Evolutionary conservation across 2,797 vertebrate species (phyloP).

Genomic region (Karalla daura): DNA sequence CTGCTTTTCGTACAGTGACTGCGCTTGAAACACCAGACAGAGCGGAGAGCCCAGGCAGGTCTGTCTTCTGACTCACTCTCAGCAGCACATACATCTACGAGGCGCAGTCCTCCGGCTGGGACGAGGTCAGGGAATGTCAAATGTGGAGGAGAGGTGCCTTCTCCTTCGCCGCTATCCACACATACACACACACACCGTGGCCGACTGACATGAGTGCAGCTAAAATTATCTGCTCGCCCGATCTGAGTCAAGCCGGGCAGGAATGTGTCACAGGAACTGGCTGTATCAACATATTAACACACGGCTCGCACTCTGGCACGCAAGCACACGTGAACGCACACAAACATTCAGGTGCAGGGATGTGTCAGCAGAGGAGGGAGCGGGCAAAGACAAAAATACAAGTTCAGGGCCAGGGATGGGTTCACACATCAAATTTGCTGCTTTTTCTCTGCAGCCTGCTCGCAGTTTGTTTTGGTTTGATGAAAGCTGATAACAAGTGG

Average conservation of each 20-base stretch:
- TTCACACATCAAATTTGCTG: not conserved
- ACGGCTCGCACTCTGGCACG: slow-evolving; percentile 28
- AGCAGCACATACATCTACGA: slow-evolving; percentile 16
- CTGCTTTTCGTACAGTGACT: not conserved
- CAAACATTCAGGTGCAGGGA: slow-evolving; percentile 34
- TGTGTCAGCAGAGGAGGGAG: not conserved
- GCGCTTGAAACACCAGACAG: not conserved
- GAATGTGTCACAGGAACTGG: slow-evolving; percentile 67
- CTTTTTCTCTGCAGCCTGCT: not conserved
- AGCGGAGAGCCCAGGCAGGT: slow-evolving; percentile 1
- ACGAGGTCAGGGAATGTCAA: slow-evolving; percentile 38
- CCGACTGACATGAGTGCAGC: slow-evolving; percentile 41
- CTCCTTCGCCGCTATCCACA: slow-evolving; percentile 34
- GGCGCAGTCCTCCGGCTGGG: slow-evolving; percentile 9
- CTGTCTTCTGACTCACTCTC: slow-evolving; percentile 30
- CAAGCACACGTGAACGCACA: slow-evolving; percentile 8
- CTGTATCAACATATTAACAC: slow-evolving; percentile 66
- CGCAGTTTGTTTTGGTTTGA: slow-evolving; percentile 12
- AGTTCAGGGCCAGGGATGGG: not conserved
- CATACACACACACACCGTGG: slow-evolving; percentile 24
- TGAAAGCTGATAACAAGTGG: slow-evolving; percentile 29
- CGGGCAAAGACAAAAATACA: not conserved
- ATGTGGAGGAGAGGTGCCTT: slow-evolving; percentile 10
- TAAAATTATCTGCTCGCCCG: slow-evolving; percentile 62
- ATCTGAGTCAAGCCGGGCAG: slow-evolving; percentile 57